Base-by-base conservation (phyloP, 2,113 vertebrate species). In the Spermophilus dauricus region DNA sequence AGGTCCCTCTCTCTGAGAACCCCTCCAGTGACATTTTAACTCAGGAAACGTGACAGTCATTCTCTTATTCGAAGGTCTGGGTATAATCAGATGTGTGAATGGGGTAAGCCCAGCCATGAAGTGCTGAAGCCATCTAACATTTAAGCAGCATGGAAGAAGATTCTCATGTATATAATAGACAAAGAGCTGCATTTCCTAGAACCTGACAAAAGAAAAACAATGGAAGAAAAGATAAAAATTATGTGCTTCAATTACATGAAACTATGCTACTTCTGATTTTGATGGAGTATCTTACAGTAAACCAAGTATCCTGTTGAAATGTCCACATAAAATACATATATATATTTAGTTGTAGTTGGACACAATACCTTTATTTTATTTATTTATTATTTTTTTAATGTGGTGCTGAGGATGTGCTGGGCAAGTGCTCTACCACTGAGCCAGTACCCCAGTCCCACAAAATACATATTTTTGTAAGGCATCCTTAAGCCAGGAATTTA, bases 171-270 rank as follows among this genome's bases (percentile, higher is more conserved):
- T 45, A 39, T 70, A 81, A 76, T 77, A 20, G 5, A 77, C 22
- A 1, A 18, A 65, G n/a, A 75, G 67, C 32, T 51, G 58, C 58
- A 58, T 75, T 89, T 89, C 85, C 42, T 91, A 73, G 53, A n/a
- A 61, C 8, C 39, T 88, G 61, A 89, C n/a, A 73, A 73, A 91
- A 88, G 24, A 67, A 91, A 37, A 83, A 89, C 73, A 3, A 90
- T 28, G 20, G 45, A 51, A 37, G 32, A 32, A 91, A 56, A 76
- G 14, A 76, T 67, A 77, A 70, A 95, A 75, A 80, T 34, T 56
- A 56, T 73, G 32, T 91, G n/a, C 56, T 87, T 93, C n/a, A 63
- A 26, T 93, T 69, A 63, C 3, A 63, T 28, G n/a, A 92, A 90
- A 13, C 28, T 78, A 53, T 45, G 28, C 20, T 51, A 70, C 30